Conservation (phyloP, 2,797 vertebrate genomes). For the Fratercula arctica region DNA sequence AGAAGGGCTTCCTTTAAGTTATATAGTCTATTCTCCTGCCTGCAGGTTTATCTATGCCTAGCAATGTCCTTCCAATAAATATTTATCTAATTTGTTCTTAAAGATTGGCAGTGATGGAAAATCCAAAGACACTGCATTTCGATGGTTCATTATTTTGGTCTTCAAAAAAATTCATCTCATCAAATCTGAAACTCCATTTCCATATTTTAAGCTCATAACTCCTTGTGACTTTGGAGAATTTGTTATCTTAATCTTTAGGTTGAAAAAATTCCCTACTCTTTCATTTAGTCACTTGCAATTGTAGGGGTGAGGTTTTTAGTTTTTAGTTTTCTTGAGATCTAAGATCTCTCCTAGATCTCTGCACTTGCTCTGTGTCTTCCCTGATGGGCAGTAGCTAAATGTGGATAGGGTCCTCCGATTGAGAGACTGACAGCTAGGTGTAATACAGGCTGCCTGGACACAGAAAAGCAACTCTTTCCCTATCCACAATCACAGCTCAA, state of each 20-base stretch:
- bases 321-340: background rate
- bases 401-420: background rate
- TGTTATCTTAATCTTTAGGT: background rate
- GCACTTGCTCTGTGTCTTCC: background rate
- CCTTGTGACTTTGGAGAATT: background rate
- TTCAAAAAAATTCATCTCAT: background rate
- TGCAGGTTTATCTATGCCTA: background rate
- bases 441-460: background rate
- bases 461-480: background rate
- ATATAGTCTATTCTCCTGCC: background rate
- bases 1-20: background rate
- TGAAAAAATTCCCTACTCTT: background rate
- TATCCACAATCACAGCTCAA: background rate
- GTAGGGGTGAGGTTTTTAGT: background rate
- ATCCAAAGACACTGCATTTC: background rate
- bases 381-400: background rate
- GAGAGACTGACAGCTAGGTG: background rate
- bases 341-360: background rate
- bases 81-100: background rate
- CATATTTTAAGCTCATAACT: background rate
- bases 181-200: background rate
- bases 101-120: background rate
- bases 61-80: fast-evolving
- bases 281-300: background rate
- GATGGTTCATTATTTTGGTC: background rate